phyloP scores from a whole-genome alignment of 2,888 invertebrate genomes.

The Agonum fuliginosum region DNA sequence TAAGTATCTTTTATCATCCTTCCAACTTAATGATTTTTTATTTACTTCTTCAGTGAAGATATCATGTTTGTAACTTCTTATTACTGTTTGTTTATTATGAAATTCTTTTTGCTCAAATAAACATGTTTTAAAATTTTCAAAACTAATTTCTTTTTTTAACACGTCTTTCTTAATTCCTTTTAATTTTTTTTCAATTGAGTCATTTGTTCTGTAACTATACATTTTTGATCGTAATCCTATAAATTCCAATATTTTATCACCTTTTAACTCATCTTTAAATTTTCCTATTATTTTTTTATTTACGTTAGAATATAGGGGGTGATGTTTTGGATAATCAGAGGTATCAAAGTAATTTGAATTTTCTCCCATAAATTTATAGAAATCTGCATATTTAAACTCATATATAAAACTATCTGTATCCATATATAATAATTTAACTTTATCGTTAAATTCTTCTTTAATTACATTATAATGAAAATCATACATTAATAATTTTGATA shows the following conservation, averaged over 20 bases:
- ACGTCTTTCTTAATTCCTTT: slow-evolving; percentile 61
- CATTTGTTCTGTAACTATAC: slow-evolving; percentile 59
- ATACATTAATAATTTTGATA: slow-evolving; percentile 59
- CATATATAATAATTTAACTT: slow-evolving; percentile 56
- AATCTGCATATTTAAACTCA: slow-evolving; percentile 59
- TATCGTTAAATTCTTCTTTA: slow-evolving; percentile 59
- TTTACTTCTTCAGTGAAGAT: too few species aligned
- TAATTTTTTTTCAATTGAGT: slow-evolving; percentile 59
- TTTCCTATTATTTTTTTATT: slow-evolving; percentile 60
- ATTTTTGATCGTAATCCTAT: slow-evolving; percentile 61
- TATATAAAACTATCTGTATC: slow-evolving; percentile 54
- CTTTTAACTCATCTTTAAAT: slow-evolving; percentile 60
- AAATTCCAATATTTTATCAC: slow-evolving; percentile 53
- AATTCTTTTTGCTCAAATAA: slow-evolving; percentile 26
- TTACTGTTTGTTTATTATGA: slow-evolving; percentile 4
- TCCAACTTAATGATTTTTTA: too few species aligned
- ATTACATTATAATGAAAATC: slow-evolving; percentile 61
- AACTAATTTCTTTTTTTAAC: slow-evolving; percentile 51
- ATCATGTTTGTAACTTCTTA: slow-evolving; percentile 5
- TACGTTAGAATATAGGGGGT: slow-evolving; percentile 58
- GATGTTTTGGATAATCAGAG: slow-evolving; percentile 30
- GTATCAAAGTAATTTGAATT: slow-evolving; percentile 53
- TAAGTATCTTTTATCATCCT: too few species aligned
- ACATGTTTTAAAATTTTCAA: slow-evolving; percentile 12
- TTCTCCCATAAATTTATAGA: slow-evolving; percentile 57